phyloP scores from a whole-genome alignment of 2,888 invertebrate genomes.

The Cepaea hortensis region DNA sequence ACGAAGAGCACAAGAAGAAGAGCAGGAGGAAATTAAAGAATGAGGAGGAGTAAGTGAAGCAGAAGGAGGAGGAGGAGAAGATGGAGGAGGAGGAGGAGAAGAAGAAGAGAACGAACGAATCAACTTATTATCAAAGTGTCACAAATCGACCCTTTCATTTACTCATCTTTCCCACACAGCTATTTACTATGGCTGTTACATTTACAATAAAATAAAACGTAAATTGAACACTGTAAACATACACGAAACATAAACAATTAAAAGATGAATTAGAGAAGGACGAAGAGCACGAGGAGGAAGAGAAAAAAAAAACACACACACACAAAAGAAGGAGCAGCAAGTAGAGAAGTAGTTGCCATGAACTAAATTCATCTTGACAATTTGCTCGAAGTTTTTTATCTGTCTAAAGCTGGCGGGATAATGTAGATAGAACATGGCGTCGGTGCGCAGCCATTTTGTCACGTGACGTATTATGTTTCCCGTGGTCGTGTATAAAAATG shows the following conservation, averaged over 20 bases:
- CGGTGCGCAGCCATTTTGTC: no score
- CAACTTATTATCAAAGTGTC: no score
- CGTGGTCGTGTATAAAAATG: no score
- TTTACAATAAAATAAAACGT: no score
- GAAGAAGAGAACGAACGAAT: no score
- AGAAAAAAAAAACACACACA: not conserved
- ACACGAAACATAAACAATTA: slow-evolving; percentile 10
- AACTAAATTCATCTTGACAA: not conserved
- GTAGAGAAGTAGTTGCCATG: not conserved
- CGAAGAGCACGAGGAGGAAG: not conserved
- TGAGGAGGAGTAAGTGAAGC: not conserved
- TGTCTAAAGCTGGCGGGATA: no score
- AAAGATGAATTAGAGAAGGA: not conserved
- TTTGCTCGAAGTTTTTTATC: not conserved
- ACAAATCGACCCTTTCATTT: no score
- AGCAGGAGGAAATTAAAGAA: not conserved
- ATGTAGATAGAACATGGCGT: no score
- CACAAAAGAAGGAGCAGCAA: not conserved
- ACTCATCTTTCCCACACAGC: no score
- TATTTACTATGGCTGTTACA: no score
- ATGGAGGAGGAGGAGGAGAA: not conserved
- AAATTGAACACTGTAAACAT: not conserved
- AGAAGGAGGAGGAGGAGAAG: not conserved
- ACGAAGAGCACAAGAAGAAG: not conserved
- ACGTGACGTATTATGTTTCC: no score